Conservation (phyloP, 2,113 vertebrate species). For the Camarhynchus parvulus region DNA sequence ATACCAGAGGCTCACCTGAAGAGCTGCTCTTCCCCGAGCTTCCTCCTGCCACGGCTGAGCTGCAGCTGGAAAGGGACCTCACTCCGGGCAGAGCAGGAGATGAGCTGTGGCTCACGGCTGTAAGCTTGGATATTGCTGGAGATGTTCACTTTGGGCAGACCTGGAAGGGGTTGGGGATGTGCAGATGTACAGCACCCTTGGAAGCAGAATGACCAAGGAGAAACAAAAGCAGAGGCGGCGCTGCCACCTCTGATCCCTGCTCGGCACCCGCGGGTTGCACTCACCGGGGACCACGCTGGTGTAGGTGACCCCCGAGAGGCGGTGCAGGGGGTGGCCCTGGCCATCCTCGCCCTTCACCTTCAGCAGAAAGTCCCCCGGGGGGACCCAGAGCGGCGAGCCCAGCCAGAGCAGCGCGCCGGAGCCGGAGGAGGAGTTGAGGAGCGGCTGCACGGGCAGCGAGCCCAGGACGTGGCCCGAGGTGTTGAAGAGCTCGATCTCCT, state of each 20-base stretch:
- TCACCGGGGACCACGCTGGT: conserved; percentile 87
- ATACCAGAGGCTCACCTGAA: conserved; percentile 78
- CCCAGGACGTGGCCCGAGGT: conserved; percentile 81
- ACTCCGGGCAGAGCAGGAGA: conserved; percentile 86
- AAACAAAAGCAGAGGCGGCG: background rate
- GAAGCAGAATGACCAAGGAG: background rate
- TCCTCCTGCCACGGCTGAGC: conserved; percentile 77
- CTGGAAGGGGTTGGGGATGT: conserved; percentile 44
- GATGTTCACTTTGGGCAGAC: conserved; percentile 86
- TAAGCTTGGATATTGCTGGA: conserved; percentile 79
- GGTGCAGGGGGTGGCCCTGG: conserved; percentile 85
- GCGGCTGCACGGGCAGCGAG: conserved; percentile 70
- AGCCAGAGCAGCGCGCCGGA: conserved; percentile 78
- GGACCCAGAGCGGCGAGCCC: conserved; percentile 80
- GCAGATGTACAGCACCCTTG: fast-evolving
- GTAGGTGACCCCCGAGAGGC: conserved; percentile 92
- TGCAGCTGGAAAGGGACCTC: conserved; percentile 85
- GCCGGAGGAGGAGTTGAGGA: conserved; percentile 75
- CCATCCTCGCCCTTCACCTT: conserved; percentile 86
- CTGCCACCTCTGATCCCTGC: background rate
- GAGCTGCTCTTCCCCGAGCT: conserved; percentile 78
- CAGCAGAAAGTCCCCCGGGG: conserved; percentile 88
- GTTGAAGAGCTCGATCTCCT: conserved; percentile 82
- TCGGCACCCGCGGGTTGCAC: background rate
- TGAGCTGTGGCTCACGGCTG: conserved; percentile 76